These are phyloP conservation scores for Argentina silus DNA, from an alignment of 2,797 vertebrate genomes.

Conservation along the genomic window DNA sequence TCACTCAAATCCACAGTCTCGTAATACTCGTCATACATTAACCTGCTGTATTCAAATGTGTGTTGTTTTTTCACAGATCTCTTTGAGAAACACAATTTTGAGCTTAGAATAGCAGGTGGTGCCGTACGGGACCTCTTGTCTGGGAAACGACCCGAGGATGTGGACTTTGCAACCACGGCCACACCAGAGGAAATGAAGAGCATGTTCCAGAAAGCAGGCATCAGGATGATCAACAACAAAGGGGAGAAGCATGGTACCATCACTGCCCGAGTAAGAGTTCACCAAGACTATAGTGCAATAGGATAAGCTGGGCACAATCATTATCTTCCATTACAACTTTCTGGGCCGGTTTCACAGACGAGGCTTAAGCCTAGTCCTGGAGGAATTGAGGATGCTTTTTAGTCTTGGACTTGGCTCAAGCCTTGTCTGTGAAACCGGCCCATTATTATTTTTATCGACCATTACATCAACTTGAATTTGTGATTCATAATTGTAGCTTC, in stretches of 20 bases:
- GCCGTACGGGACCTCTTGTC: conserved; percentile 92
- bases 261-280: conserved; percentile 86
- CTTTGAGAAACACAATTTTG: conserved; percentile 87
- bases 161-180: conserved; percentile 96
- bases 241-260: conserved; percentile 97
- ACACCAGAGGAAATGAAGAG: conserved; percentile 93
- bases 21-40: too few relatives aligned
- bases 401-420: too few relatives aligned
- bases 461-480: too few relatives aligned
- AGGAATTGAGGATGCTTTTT: too few relatives aligned
- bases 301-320: background rate
- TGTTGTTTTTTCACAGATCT: conserved; percentile 63
- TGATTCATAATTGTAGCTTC: conserved; percentile 72
- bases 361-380: too few relatives aligned
- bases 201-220: conserved; percentile 86
- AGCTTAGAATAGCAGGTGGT: conserved; percentile 94
- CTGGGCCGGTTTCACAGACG: too few relatives aligned
- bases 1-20: too few relatives aligned
- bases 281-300: background rate
- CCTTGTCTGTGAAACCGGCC: too few relatives aligned
- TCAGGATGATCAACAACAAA: conserved; percentile 96
- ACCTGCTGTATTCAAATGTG: too few relatives aligned
- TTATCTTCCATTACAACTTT: background rate
- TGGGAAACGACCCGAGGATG: conserved; percentile 87
- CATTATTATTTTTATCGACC: too few relatives aligned